These are phyloP conservation scores for Cataglyphis livida DNA, from an alignment of 2,888 invertebrate species.

Conservation along the genomic window DNA sequence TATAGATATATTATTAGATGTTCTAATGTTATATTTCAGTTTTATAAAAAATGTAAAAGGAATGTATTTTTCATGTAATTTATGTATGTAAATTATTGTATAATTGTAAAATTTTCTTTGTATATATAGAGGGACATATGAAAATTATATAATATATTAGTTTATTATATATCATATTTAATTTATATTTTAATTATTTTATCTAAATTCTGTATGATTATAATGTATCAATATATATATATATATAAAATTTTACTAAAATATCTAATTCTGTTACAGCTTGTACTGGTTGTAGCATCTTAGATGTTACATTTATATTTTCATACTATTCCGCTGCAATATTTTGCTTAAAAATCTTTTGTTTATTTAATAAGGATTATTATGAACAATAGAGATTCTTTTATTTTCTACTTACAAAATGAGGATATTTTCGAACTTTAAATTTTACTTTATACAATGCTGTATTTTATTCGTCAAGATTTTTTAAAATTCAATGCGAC, in stretches of 20 bases:
- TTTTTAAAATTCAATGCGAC: background rate
- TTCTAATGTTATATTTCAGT: too few species aligned
- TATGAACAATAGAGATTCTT: conserved; percentile 30
- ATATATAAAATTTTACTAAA: conserved; percentile 54
- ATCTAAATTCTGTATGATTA: conserved; percentile 49
- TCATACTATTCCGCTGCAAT: background rate
- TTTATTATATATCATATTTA: conserved; percentile 41
- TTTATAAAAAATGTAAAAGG: too few species aligned
- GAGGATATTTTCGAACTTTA: background rate
- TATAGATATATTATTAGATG: too few species aligned
- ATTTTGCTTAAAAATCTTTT: conserved; percentile 10
- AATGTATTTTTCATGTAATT: too few species aligned
- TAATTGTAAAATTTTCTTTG: too few species aligned
- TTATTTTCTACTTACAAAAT: conserved; percentile 30
- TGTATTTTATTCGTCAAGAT: background rate
- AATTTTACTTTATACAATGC: conserved; percentile 5
- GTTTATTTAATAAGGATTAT: conserved; percentile 19
- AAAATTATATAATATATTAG: conserved; percentile 55
- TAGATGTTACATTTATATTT: conserved; percentile 16
- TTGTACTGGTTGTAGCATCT: conserved; percentile 2
- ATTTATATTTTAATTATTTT: conserved; percentile 39
- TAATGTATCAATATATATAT: conserved; percentile 27
- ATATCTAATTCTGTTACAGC: conserved; percentile 2
- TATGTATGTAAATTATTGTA: too few species aligned
- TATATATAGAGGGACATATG: background rate